These are phyloP conservation scores for Lymantria monacha DNA, from an alignment of 2,888 invertebrate genomes.

Conservation along the genomic window DNA sequence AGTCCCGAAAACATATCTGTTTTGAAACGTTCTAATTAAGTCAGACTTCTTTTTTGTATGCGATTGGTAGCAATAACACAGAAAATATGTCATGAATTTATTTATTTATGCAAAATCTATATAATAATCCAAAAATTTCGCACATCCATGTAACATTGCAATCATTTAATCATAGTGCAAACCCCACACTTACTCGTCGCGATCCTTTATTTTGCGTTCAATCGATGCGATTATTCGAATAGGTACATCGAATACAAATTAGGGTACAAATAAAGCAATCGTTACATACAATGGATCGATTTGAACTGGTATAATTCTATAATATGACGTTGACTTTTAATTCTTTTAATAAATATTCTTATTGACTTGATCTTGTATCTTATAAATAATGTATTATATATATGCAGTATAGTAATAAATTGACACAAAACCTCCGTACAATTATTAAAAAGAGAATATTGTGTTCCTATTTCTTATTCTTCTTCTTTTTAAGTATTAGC, in stretches of 20 bases:
- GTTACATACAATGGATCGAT: constrained; percentile 18
- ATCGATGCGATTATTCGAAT: constrained; percentile 44
- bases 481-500: too few species aligned
- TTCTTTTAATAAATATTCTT: neutral
- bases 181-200: constrained; percentile 32
- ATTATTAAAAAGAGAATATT: too few species aligned
- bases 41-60: too few species aligned
- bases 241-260: constrained; percentile 47
- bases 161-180: constrained; percentile 42
- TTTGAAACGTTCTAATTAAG: too few species aligned
- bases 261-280: constrained; percentile 33
- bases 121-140: neutral
- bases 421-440: too few species aligned
- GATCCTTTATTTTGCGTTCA: constrained; percentile 39
- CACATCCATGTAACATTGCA: constrained; percentile 7
- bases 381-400: too few species aligned
- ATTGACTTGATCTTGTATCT: neutral
- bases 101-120: too few species aligned
- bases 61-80: too few species aligned
- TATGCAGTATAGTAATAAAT: too few species aligned
- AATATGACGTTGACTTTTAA: neutral
- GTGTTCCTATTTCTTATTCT: too few species aligned
- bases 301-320: neutral
- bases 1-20: too few species aligned
- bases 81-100: too few species aligned